These are phyloP conservation scores for Carollia perspicillata DNA, from an alignment of 2,113 vertebrate genomes.

Conservation along the genomic window DNA sequence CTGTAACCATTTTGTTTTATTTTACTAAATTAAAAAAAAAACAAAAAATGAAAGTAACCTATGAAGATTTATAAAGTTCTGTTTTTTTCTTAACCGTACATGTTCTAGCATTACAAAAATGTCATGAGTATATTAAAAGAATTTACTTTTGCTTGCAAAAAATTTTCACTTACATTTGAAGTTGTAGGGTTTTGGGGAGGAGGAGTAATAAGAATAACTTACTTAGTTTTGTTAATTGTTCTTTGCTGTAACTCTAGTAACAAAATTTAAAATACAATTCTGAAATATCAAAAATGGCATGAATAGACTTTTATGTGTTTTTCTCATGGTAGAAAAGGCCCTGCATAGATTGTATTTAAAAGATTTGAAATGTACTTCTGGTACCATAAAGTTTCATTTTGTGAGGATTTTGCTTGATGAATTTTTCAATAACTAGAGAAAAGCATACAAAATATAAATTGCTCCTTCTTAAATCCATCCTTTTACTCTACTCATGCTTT, in stretches of 20 bases:
- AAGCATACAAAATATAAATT: background rate
- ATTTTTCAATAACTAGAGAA: background rate
- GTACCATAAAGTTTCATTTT: background rate
- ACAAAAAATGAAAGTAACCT: background rate
- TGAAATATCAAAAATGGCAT: background rate
- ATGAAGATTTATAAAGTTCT: background rate
- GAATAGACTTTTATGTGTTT: background rate
- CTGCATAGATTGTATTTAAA: background rate
- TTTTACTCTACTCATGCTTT: background rate
- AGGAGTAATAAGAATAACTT: background rate
- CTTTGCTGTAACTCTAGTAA: background rate
- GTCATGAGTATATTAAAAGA: background rate
- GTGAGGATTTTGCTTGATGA: background rate
- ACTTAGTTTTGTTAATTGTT: background rate
- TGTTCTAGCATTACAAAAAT: background rate
- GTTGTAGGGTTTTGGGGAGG: background rate
- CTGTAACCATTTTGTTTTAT: slow-evolving; percentile 1
- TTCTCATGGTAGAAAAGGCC: background rate
- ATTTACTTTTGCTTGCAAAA: background rate
- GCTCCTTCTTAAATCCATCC: background rate
- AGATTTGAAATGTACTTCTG: background rate
- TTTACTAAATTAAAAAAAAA: slow-evolving; percentile 7
- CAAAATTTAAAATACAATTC: background rate
- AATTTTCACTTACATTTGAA: background rate
- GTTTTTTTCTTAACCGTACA: background rate